A percentile compares a stretch with the other conserved stretches of the same genome.
phyloP scores from a whole-genome alignment of 2,888 invertebrate genomes.

The Stenotaenia linearis region DNA sequence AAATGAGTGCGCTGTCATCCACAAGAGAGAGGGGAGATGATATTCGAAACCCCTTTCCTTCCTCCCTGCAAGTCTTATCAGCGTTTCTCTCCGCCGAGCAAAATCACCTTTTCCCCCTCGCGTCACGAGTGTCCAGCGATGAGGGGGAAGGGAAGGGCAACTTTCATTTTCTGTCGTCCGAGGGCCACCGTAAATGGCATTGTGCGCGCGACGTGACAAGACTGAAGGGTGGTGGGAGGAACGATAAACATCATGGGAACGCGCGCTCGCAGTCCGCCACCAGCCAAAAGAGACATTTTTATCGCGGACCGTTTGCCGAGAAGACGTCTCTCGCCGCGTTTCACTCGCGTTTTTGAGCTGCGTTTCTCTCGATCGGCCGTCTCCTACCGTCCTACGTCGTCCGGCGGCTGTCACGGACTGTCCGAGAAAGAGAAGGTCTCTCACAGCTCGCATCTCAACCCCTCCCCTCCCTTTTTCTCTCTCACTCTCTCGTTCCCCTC shows the following conservation, averaged over 20 bases:
- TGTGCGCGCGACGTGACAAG: conserved; percentile 27
- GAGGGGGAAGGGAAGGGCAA: not conserved
- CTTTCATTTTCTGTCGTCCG: not conserved
- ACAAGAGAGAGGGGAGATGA: not conserved
- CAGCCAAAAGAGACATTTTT: not conserved
- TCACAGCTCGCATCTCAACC: not conserved
- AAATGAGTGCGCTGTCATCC: not conserved
- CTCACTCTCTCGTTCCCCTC: not conserved
- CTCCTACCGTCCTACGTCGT: not conserved
- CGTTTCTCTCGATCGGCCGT: not conserved
- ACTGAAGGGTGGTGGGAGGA: conserved; percentile 17
- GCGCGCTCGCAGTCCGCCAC: not conserved
- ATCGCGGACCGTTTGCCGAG: not conserved
- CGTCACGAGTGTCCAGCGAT: not conserved
- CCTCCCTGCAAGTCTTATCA: not conserved
- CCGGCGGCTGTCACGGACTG: not conserved
- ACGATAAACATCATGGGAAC: not conserved
- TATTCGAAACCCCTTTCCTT: not conserved
- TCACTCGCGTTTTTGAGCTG: not conserved
- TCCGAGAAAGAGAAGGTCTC: not conserved
- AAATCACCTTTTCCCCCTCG: not conserved
- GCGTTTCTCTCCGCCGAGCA: not conserved
- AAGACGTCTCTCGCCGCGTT: not conserved
- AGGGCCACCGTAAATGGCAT: not conserved
- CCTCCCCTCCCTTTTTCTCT: not conserved